Base-by-base conservation (phyloP, 35 echinoderm and acorn worm species). In the Hemicentrotus pulcherrimus region DNA sequence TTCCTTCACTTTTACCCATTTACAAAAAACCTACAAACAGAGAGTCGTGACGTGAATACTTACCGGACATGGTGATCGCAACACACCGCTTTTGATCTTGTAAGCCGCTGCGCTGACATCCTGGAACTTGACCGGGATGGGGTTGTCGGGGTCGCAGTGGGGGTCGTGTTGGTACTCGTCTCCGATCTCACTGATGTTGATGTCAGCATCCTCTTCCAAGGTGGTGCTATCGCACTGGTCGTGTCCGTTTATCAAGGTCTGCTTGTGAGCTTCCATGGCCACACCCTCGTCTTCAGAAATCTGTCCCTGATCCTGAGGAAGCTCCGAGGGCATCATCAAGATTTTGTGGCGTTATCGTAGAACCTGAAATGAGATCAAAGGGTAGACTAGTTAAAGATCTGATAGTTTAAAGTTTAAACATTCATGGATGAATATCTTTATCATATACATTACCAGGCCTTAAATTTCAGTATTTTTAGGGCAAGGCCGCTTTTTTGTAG, bases 91-190 rank as follows among this genome's bases (percentile, higher is more conserved):
- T 88, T 96, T 96, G 45, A 99, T 99, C 78, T 99, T 99, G 58
- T 99, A 99, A 2, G 98, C 98, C 8, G 98, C 98, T 4, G 98
- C 98, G 58, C 98, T 99, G 61, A 99, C 98, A 94, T 99, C 98
- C 91, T 99, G 98, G 94, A 99, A 99, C 32, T 97, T 96, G 6
- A 99, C 96, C 14, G 47, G 32, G 35, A 99, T 95, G 2, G 98
- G 98, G 94, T 99, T 97, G 47, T 95, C 94, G 4, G 98, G 98
- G 47, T 99, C 98, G 88, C 98, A 99, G 14, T 90, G 55, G 31
- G 95, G 88, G 94, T 99, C 98, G 24, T 98, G 96, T 31, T 96
- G 91, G 12, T 97, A 94, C 46, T 86, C 95, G 9, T 95, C 95
- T 32, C 46, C 48, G 48, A 93, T 93, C 14, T 58, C 46, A n/a